These are phyloP conservation scores for Ranitomeya imitator DNA, from an alignment of 2,113 vertebrate genomes.

Conservation along the genomic window DNA sequence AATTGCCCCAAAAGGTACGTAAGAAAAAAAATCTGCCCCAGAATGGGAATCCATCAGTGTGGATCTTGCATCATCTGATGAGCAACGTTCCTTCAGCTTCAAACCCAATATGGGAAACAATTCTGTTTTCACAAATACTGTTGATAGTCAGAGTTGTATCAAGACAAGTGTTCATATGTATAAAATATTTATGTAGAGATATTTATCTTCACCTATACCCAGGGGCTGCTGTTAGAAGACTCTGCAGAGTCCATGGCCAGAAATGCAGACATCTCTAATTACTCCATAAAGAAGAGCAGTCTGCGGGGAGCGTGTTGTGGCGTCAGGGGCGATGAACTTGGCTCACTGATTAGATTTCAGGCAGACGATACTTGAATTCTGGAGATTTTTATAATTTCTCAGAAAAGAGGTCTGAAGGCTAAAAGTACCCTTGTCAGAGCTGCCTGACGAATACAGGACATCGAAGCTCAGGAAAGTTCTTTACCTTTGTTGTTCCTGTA, in stretches of 20 bases:
- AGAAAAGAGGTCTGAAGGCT: neutral
- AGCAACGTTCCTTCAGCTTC: neutral
- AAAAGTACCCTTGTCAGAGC: neutral
- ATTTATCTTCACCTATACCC: conserved; percentile 21
- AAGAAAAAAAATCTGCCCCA: too few relatives aligned
- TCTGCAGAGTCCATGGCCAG: conserved; percentile 5
- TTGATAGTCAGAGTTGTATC: too few relatives aligned
- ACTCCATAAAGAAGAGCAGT: conserved; percentile 25
- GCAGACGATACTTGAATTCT: neutral
- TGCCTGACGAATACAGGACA: neutral
- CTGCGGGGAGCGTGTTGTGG: conserved; percentile 15
- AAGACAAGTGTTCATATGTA: neutral
- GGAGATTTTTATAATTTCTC: neutral
- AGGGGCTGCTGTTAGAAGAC: neutral
- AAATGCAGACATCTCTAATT: conserved; percentile 33
- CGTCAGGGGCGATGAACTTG: conserved; percentile 23
- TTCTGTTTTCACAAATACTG: neutral
- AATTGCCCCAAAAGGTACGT: too few relatives aligned
- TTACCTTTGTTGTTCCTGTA: neutral
- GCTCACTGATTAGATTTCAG: conserved; percentile 26
- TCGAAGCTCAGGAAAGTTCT: neutral
- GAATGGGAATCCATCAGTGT: too few relatives aligned
- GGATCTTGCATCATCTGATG: too few relatives aligned
- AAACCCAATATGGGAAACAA: neutral
- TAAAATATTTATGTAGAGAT: neutral